Evolutionary conservation across 2,888 invertebrate species (phyloP).

Genomic region (Thyatira batis): DNA sequence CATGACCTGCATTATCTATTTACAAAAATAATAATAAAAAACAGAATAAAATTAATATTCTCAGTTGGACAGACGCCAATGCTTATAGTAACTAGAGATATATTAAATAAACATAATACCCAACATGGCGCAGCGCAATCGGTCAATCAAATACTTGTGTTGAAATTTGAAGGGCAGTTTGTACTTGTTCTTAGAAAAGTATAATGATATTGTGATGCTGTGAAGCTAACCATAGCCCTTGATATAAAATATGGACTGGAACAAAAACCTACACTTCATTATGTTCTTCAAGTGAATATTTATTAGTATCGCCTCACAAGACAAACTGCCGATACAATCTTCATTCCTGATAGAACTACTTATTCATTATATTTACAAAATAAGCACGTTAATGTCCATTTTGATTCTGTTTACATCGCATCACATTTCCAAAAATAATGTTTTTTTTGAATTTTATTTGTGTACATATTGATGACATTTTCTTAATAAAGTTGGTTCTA

Average conservation of each 20-base stretch:
- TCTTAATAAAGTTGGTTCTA: background rate
- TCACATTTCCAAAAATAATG: background rate
- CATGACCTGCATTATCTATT: constrained; percentile 80
- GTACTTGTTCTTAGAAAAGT: constrained; percentile 27
- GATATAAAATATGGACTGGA: no score
- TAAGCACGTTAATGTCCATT: constrained; percentile 15
- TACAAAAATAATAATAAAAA: constrained; percentile 68
- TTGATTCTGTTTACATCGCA: background rate
- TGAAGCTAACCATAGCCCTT: background rate
- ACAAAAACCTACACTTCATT: no score
- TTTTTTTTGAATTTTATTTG: background rate
- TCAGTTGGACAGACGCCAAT: constrained; percentile 51
- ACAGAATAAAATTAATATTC: constrained; percentile 60
- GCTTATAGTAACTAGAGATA: constrained; percentile 21
- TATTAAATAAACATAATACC: background rate
- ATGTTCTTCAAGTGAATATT: no score
- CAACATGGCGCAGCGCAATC: background rate
- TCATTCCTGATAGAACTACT: constrained; percentile 9
- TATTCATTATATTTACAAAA: constrained; percentile 34
- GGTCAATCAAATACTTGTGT: background rate
- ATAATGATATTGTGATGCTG: constrained; percentile 41
- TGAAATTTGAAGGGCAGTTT: background rate
- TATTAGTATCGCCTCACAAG: background rate
- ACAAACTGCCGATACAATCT: constrained; percentile 22
- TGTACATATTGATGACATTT: background rate